Evolutionary conservation across 2,797 vertebrate genomes (phyloP).

Genomic region (Chloroceryle inda): DNA sequence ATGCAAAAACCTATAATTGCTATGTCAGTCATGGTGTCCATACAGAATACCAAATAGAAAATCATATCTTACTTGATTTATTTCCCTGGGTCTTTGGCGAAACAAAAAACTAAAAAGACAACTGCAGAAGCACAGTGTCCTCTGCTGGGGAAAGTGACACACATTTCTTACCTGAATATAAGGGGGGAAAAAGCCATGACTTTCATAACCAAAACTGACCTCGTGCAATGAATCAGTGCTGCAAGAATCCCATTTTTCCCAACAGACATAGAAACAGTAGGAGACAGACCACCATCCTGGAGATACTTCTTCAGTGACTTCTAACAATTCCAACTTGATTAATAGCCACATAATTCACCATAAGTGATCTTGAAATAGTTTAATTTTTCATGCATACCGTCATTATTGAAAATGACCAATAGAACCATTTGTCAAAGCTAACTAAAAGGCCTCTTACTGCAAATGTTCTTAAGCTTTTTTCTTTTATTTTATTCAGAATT

Average conservation of each 20-base stretch:
- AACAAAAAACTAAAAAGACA: neutral
- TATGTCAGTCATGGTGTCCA: conserved; percentile 81
- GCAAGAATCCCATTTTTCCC: conserved; percentile 37
- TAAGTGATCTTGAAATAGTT: conserved; percentile 72
- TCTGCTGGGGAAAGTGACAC: conserved; percentile 65
- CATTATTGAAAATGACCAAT: conserved; percentile 59
- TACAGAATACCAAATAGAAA: conserved; percentile 79
- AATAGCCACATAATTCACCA: conserved; percentile 70
- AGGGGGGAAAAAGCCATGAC: neutral
- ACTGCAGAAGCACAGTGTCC: conserved; percentile 73
- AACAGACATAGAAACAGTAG: neutral
- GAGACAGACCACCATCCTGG: conserved; percentile 22
- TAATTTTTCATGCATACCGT: conserved; percentile 56
- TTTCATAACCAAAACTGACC: neutral
- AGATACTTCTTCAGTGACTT: conserved; percentile 53
- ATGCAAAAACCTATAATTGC: conserved; percentile 84
- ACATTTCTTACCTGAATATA: neutral
- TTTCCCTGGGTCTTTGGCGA: conserved; percentile 1
- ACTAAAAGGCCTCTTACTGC: conserved; percentile 55
- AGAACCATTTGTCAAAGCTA: conserved; percentile 68
- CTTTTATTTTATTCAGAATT: neutral
- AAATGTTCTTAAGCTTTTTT: conserved; percentile 43
- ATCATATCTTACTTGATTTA: conserved; percentile 68
- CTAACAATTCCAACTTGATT: conserved; percentile 52
- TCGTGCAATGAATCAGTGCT: neutral